Evolutionary conservation across 1,140 invertebrate genomes (phyloP).

Genomic region (Monochamus saltuarius): DNA sequence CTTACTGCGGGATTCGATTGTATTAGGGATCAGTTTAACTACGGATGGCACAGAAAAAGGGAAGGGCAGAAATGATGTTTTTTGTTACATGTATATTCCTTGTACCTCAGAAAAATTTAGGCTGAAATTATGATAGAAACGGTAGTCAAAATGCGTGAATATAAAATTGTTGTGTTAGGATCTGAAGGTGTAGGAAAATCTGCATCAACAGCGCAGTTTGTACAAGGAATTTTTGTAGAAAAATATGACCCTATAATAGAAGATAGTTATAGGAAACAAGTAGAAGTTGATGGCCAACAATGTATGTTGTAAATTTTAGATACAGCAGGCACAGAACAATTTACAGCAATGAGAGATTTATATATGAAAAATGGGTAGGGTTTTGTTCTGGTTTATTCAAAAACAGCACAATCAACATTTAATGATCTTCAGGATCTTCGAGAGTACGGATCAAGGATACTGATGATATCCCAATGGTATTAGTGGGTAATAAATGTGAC

Average conservation of each 20-base stretch:
- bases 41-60: no score
- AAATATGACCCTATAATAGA: constrained; percentile 99
- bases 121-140: no score
- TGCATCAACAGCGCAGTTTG: constrained; percentile 98
- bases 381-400: constrained; percentile 95
- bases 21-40: no score
- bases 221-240: constrained; percentile 98
- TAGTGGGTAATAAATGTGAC: constrained; percentile 99
- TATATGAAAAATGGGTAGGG: constrained; percentile 98
- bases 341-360: constrained; percentile 98
- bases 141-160: constrained; percentile 70
- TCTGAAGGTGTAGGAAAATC: constrained; percentile 97
- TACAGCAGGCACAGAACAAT: constrained; percentile 99
- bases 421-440: constrained; percentile 98
- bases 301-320: constrained; percentile 99
- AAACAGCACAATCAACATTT: constrained; percentile 96
- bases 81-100: no score
- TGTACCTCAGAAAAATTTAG: no score
- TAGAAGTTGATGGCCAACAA: constrained; percentile 97
- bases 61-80: no score
- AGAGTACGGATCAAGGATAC: constrained; percentile 93
- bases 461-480: constrained; percentile 94
- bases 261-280: constrained; percentile 99
- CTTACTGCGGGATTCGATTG: no score
- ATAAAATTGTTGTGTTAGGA: constrained; percentile 98